Evolutionary conservation across 2,888 invertebrate genomes (phyloP).

Genomic region (Creontiades dilutus): DNA sequence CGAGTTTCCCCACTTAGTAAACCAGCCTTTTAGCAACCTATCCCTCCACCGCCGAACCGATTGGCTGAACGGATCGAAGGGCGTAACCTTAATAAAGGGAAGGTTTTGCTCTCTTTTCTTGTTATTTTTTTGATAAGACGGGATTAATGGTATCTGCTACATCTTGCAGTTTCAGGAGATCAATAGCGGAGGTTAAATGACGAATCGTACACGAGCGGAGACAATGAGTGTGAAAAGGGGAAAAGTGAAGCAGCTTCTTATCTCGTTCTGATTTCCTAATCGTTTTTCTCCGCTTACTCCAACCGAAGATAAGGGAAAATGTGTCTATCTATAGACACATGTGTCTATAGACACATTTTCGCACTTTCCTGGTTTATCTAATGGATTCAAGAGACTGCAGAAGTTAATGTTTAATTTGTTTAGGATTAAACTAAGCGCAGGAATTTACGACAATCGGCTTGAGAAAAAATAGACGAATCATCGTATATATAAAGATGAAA

Average conservation of each 20-base stretch:
- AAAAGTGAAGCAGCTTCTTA: not conserved
- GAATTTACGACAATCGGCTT: too few relatives aligned
- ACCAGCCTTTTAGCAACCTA: not conserved
- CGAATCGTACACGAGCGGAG: not conserved
- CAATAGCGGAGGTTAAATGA: conserved; percentile 31
- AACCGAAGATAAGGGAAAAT: not conserved
- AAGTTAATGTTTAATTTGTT: too few relatives aligned
- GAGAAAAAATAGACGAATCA: too few relatives aligned
- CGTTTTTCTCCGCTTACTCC: not conserved
- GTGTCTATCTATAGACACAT: too few relatives aligned
- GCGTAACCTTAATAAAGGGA: too few relatives aligned
- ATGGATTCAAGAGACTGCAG: too few relatives aligned
- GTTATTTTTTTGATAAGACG: not conserved
- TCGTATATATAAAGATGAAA: too few relatives aligned
- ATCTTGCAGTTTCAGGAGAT: conserved; percentile 31
- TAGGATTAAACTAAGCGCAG: too few relatives aligned
- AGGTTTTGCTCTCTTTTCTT: conserved; percentile 7
- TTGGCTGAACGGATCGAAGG: not conserved
- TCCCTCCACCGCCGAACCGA: not conserved
- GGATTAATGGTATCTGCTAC: conserved; percentile 45
- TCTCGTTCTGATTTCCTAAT: not conserved
- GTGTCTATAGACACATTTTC: too few relatives aligned
- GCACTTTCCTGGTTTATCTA: too few relatives aligned
- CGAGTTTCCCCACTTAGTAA: too few relatives aligned
- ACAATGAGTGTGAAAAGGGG: not conserved